These are phyloP conservation scores for Myotis myotis DNA, from an alignment of 2,797 vertebrate species.

Conservation along the genomic window DNA sequence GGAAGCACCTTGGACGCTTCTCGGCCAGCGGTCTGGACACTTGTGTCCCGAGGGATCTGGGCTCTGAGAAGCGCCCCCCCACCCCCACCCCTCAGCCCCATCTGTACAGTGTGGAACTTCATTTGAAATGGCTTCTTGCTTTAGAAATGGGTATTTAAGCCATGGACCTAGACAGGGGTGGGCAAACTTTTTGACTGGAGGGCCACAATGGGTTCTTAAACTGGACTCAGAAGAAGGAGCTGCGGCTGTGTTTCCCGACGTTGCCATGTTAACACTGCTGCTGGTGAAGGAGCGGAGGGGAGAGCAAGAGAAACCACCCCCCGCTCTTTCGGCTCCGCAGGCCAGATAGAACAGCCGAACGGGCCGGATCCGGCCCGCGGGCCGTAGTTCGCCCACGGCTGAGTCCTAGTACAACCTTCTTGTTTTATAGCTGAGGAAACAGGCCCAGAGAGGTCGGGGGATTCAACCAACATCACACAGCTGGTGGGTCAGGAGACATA, in stretches of 20 bases:
- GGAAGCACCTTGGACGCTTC: not conserved
- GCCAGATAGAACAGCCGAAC: too few species aligned
- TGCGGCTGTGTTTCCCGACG: too few species aligned
- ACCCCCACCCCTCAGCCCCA: too few species aligned
- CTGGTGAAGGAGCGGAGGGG: too few species aligned
- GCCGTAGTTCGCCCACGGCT: too few species aligned
- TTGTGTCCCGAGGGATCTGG: not conserved
- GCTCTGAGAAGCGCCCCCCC: not conserved
- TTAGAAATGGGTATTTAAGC: not conserved
- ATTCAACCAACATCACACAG: not conserved
- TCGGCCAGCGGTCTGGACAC: not conserved
- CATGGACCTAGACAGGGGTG: not conserved
- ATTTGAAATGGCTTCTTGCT: not conserved
- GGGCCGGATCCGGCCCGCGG: too few species aligned
- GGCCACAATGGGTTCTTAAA: too few species aligned
- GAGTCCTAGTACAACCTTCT: not conserved
- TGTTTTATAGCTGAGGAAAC: not conserved
- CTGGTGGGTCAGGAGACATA: not conserved
- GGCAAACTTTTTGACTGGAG: too few species aligned
- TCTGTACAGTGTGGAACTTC: not conserved
- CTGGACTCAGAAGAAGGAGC: too few species aligned
- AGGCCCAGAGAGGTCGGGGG: not conserved
- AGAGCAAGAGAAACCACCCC: too few species aligned
- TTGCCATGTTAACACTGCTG: too few species aligned
- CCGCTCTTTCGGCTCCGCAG: too few species aligned